Base-by-base conservation (phyloP, 2,797 vertebrate genomes). In the Brachyrhaphis roseni region DNA sequence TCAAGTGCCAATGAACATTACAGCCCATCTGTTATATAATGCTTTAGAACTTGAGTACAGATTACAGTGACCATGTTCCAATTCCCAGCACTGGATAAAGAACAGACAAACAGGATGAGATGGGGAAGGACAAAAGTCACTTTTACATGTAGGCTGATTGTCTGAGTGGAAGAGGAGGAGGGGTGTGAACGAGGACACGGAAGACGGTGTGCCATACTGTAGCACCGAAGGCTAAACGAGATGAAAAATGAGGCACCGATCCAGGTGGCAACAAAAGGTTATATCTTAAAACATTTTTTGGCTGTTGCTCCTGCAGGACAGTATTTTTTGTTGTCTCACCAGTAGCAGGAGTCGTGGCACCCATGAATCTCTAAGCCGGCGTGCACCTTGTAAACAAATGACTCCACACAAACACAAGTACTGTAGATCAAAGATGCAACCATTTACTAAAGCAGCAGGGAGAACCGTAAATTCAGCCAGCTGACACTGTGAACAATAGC, bases 11-110 rank as follows among this genome's bases (percentile, higher is more conserved):
- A 88, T 82, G 86, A 90, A 91, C 87, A 87, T 92, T 91, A 88
- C 71, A 84, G 89, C 79, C 93, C 92, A 93, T 93, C 93, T 94
- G 92, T 89, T 91, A 91, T 5, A 62, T 87, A 81, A 88, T 83
- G 70, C 86, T 86, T 85, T 83, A 86, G 80, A 79, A 78, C 81
- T 72, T 68, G 78, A 86, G 86, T 80, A 81, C 83, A 90, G 91
- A 93, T 94, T 90, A 91, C 90, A 90, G 88, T 87, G 90, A 89
- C 84, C 82, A 23, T 82, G 87, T 90, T 89, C 83, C 91, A 90
- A 90, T 91, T 86, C 86, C 78, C 83, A 45, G 62, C 49, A 83
- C 79, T 75, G 77, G 86, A 81, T 89, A 87, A 84, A 89, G 90
- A 89, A 89, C 75, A 34, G 89, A 81, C 80, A 84, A 90, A 92